phyloP scores from a whole-genome alignment of 2,113 vertebrate genomes.

The Saccopteryx bilineata region DNA sequence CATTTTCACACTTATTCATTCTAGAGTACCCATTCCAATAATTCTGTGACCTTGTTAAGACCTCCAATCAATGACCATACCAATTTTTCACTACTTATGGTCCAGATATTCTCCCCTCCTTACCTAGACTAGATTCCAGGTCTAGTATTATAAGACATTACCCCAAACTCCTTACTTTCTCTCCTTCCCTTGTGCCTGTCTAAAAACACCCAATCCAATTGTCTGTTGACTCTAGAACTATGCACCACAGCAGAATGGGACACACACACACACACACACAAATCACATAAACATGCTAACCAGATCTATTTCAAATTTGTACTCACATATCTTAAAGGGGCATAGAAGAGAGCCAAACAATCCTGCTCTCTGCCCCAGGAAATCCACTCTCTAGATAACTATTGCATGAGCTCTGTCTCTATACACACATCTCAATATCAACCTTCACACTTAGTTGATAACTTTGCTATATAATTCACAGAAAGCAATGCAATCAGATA shows the following conservation, averaged over 20 bases:
- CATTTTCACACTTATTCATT: not conserved
- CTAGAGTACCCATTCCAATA: not conserved
- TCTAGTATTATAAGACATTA: not conserved
- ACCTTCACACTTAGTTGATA: not conserved
- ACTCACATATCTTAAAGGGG: not conserved
- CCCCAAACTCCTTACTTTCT: not conserved
- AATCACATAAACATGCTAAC: not conserved
- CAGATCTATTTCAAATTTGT: not conserved
- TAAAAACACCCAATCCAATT: not conserved
- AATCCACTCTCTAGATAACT: not conserved
- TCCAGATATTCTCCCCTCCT: not conserved
- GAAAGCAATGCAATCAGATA: not conserved
- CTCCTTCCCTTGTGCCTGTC: not conserved
- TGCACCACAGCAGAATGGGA: not conserved
- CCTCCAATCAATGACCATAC: not conserved
- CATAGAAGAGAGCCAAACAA: not conserved
- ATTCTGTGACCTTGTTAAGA: not conserved
- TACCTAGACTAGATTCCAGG: not conserved
- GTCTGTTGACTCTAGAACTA: not conserved
- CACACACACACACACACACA: not conserved
- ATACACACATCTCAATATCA: not conserved
- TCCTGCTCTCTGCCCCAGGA: not conserved
- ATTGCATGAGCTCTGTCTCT: not conserved
- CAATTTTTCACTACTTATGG: not conserved
- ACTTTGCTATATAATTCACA: not conserved